Base-by-base conservation (phyloP, 2,888 invertebrate genomes). In the Scaptomyza parva region DNA sequence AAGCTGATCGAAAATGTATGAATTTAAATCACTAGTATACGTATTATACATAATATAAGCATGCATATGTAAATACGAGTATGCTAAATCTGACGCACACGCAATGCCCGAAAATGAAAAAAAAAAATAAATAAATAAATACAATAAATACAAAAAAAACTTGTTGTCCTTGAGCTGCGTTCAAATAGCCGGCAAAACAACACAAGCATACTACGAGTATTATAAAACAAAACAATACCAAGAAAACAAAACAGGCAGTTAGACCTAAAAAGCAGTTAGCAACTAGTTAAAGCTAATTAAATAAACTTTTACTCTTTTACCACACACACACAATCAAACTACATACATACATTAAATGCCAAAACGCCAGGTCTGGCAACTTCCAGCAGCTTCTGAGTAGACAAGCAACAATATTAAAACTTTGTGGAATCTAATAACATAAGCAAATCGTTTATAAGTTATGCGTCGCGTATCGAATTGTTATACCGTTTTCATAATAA, bases 271-370 rank as follows among this genome's bases (percentile, higher is more conserved):
- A 40, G 52, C 75, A 64, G 76, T 76, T 76, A 63, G 76, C 76
- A 74, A 81, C 86, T 86, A 83, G 86, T 79, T 86, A 81, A 77
- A 69, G 62, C 60, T 64, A 51, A 67, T 58, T 61, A 54, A 63
- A 65, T 35, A 67, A 68, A 81, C 80, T 86, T 82, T 81, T 86
- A 81, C 81, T 81, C 86, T 82, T 41, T 54, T 45, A 3, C 14
- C 18, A 30, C 26, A 22, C 9, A 20, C 22, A 22, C 22, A 22
- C 22, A 22, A 5, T 3, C 22, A 5, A 24, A 4, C 0, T 24
- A 24, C 22, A 24, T 24, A 24, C 6, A 6, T 24, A 24, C 3
- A 2, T 24, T 30, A 40, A 61, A 60, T 47, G 47, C 40, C 20
- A 47, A 40, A 40, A 28, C 55, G 26, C 45, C 45, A 57, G 18